Conservation (phyloP, 2,888 invertebrate species). For the Monopis laevigella region DNA sequence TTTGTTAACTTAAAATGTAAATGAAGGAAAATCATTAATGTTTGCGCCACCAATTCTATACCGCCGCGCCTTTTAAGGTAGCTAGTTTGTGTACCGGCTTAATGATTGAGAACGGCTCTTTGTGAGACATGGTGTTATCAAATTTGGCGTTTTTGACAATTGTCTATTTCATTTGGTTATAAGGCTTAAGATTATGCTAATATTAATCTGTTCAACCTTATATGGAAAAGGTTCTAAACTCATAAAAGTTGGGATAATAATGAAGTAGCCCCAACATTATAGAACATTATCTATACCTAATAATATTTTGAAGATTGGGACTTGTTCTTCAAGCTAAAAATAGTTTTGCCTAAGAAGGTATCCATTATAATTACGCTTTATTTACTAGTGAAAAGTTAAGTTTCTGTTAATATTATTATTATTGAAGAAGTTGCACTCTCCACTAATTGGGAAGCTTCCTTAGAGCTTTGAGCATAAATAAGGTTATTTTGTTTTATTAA, state of each 20-base stretch:
- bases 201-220: not conserved
- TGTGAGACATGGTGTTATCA: not conserved
- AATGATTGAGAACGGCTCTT: not conserved
- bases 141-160: not conserved
- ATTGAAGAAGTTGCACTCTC: too few species aligned
- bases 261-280: not conserved
- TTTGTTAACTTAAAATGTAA: constrained; percentile 52
- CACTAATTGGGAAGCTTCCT: too few species aligned
- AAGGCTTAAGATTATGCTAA: not conserved
- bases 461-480: too few species aligned
- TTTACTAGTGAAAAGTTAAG: too few species aligned
- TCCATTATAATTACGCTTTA: too few species aligned
- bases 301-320: too few species aligned
- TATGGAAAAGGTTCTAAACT: too few species aligned
- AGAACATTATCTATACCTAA: too few species aligned
- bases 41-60: constrained; percentile 45
- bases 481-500: too few species aligned
- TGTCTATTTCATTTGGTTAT: not conserved
- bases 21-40: constrained; percentile 57
- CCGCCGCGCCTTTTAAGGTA: constrained; percentile 8
- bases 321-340: too few species aligned
- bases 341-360: too few species aligned
- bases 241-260: constrained; percentile 4
- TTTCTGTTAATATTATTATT: too few species aligned
- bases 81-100: constrained; percentile 5